Base-by-base conservation (phyloP, 2,888 invertebrate genomes). In the Archaeoteleia sp. region DNA sequence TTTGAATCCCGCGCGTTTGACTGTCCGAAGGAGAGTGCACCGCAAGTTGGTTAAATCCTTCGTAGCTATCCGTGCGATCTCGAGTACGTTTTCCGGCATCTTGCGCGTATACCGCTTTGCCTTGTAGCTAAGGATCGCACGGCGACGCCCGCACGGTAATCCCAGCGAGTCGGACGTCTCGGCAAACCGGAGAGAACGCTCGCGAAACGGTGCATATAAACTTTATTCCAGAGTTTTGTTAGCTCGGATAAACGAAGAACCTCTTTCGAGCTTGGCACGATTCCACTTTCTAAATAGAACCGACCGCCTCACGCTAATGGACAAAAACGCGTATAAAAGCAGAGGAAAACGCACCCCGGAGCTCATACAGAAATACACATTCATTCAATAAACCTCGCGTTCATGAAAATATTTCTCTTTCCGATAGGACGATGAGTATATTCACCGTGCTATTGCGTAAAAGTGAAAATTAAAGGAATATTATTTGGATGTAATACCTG, bases 11-110 rank as follows among this genome's bases (percentile, higher is more conserved):
- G 14, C 42, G 17, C 23, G 45, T 42, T 39, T 40, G 57, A 34
- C 17, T 37, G 45, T 30, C 49, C 67, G 61, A 40, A 29, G n/a
- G 23, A 42, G 49, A 14, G 15, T 13, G 43, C 25, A 34, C 45
- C 35, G 45, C 57, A 53, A 70, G 69, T 71, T 65, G 70, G 49
- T 71, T 69, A 67, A 71, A 73, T 71, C 60, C 67, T 62, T 27
- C 20, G 53, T 25, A 42, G 49, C 43, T 53, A 66, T 68, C 63
- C 35, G 48, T 32, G 55, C 32, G 61, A 57, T 67, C 71, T 65
- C 42, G 25, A 55, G 67, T 53, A 34, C 46, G 32, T 37, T 40
- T 66, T 53, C 45, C 40, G 49, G 57, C 15, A 46, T 55, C 43
- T 55, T 37, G 15, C 32, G 42, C 15, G 17, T 45, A 45, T 42